Base-by-base conservation (phyloP, 1,140 invertebrate species). In the Lutraria rhynchaena region DNA sequence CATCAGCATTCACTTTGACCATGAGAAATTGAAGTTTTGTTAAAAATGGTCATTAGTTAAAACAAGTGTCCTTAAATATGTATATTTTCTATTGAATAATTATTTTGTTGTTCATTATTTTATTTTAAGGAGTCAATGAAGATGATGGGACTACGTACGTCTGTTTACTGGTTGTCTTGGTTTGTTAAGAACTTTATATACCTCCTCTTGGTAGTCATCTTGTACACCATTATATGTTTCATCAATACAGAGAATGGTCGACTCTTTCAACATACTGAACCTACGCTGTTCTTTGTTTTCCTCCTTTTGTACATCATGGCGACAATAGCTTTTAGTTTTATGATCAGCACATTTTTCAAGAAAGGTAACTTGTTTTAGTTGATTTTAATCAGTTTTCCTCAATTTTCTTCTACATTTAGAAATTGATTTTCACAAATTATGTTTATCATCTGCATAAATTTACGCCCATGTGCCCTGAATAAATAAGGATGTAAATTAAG, bases 131-230 rank as follows among this genome's bases (percentile, higher is more conserved):
- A 97, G 93, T 95, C 95, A 0, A 97, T 97, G 96, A 96, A 96
- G 90, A 95, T 97, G 88, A 97, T 97, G 96, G 96, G 96, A 1
- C 90, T 97, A n/a, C 94, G 94, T 13, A 95, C 95, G 75, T 96
- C 95, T 94, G 86, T 97, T 15, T 96, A 97, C 87, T 97, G 96
- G 96, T 89, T 94, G 5, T 95, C 96, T 0, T 97, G 96, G 96
- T 97, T 96, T 88, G 90, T 95, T n/a, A 96, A 96, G 85, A 94
- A 94, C 63, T 95, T 96, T 85, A 91, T 95, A 0, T 95, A 96
- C 87, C 91, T 96, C 1, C 75, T 95, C 0, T 92, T 96, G 60
- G 94, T 93, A 0, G 89, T 93, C 17, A 83, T 93, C 0, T 87
- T 95, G 29, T 92, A 94, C 60, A 93, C 93, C 3, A 63, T 94